Evolutionary conservation across 2,888 invertebrate genomes (phyloP), one percentile per base, ranked within the genome.

Genomic region (Dinocampus coccinellae): DNA sequence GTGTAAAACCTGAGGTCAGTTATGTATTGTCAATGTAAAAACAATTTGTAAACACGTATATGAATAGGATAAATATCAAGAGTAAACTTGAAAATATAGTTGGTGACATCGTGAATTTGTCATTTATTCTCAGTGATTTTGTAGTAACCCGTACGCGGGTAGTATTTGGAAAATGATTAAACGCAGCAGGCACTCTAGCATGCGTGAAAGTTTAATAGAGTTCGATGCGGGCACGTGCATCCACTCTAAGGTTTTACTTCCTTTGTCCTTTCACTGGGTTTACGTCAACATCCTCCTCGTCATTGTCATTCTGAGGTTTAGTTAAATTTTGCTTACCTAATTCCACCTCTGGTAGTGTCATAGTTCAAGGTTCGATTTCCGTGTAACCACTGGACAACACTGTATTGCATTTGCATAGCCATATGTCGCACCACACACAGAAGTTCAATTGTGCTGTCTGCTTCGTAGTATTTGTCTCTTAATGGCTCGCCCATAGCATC

Each of bases 401-500:
- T 88, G 81, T 88, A 89, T 70, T 89, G 88, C 65, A 91, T 88
- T 75, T 89, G 88, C 84, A 88, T 89, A 53, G 89, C 88, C 80
- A 89, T 88, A 79, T 89, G 88, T 29, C 89, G 88, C 69, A 90
- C 90, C 72, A 92, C 88, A 86, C 93, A 93, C 69, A 91, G 89
- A 78, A 93, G 88, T 67, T 92, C 92, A 61, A 93, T 90, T 13
- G 92, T 92, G 16, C 92, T 92, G 80, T 92, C 92, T 0, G 92
- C 92, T 81, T 92, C 92, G 84, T 92, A 92, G 82, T 90, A 92
- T 83, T 92, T 92, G 87, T 91, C 92, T 63, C 89, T 86, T n/a
- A 93, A 89, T 10, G 91, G 90, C 7, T 90, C 90, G 0, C 92
- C 92, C 60, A 91, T 90, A 76, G 91, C 91, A 81, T 92, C 93